A percentile compares a stretch with the other conserved stretches of the same genome.
Evolutionary conservation across 2,797 vertebrate species (phyloP).

Genomic region (Tauraco hartlaubi): DNA sequence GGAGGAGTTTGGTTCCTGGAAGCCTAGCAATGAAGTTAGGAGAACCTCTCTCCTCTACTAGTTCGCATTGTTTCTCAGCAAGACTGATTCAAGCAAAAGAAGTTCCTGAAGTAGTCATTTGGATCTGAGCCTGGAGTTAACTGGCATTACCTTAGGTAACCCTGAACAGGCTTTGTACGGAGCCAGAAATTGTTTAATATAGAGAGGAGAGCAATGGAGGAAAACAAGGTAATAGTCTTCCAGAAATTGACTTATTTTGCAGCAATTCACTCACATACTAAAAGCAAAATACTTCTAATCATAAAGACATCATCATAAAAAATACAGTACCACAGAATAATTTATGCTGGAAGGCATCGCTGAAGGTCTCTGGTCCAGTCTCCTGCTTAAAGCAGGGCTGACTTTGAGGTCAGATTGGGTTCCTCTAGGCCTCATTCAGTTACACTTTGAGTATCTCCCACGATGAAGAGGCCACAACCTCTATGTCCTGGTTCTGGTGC

Average conservation of each 20-base stretch:
- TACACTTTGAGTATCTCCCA: not conserved
- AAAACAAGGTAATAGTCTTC: not conserved
- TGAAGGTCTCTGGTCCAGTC: not conserved
- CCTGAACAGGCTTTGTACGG: not conserved
- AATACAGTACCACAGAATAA: not conserved
- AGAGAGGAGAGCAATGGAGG: not conserved
- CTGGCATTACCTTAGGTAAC: slow-evolving; percentile 7
- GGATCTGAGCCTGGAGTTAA: slow-evolving; percentile 31
- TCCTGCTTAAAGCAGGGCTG: not conserved
- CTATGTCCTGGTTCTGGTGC: not conserved
- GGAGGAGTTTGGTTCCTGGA: not conserved
- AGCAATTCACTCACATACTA: not conserved
- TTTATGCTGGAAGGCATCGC: not conserved
- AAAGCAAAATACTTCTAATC: not conserved
- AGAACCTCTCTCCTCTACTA: not conserved
- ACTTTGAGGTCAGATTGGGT: not conserved
- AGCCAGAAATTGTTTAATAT: not conserved
- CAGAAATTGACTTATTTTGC: not conserved
- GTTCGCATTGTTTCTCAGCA: not conserved
- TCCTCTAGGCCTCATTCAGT: not conserved
- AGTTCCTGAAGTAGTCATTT: slow-evolving; percentile 39
- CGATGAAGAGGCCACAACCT: not conserved
- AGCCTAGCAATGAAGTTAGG: not conserved
- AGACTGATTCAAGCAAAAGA: not conserved
- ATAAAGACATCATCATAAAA: not conserved